Percentiles rank a stretch among this genome's conserved stretches.
Conservation (phyloP, 2,113 vertebrate species). For the Ahaetulla prasina region DNA sequence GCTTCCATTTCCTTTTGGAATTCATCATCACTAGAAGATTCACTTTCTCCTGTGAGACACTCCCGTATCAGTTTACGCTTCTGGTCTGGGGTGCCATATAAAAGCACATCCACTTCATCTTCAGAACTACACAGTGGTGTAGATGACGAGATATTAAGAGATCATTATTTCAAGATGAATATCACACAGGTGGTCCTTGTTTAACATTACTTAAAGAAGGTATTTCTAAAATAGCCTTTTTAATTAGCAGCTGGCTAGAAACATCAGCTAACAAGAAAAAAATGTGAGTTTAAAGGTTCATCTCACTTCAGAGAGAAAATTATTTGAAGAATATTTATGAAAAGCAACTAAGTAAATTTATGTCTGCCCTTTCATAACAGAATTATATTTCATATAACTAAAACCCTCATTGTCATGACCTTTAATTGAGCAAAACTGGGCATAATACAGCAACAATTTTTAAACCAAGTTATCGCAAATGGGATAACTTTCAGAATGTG, state of each 20-base stretch:
- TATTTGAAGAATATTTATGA: neutral
- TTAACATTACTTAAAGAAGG: neutral
- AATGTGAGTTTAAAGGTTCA: neutral
- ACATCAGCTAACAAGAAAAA: neutral
- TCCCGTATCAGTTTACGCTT: constrained; percentile 94
- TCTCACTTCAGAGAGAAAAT: neutral
- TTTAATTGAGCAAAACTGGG: neutral
- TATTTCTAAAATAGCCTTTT: neutral
- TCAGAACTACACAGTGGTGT: constrained; percentile 77
- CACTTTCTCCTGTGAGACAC: constrained; percentile 93
- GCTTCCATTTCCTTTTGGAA: constrained; percentile 98
- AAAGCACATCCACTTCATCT: constrained; percentile 90
- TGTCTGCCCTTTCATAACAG: too few species aligned
- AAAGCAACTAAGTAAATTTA: neutral
- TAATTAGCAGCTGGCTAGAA: neutral
- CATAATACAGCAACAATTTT: neutral
- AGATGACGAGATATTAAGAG: neutral
- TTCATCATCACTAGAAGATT: constrained; percentile 92
- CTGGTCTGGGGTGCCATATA: constrained; percentile 89
- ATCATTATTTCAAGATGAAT: neutral
- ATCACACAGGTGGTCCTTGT: neutral
- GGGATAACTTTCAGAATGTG: neutral
- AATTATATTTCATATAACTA: neutral
- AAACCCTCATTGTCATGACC: neutral
- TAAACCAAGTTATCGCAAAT: neutral